Base-by-base conservation (phyloP, 1,140 invertebrate genomes). In the Phenacoccus solenopsis region DNA sequence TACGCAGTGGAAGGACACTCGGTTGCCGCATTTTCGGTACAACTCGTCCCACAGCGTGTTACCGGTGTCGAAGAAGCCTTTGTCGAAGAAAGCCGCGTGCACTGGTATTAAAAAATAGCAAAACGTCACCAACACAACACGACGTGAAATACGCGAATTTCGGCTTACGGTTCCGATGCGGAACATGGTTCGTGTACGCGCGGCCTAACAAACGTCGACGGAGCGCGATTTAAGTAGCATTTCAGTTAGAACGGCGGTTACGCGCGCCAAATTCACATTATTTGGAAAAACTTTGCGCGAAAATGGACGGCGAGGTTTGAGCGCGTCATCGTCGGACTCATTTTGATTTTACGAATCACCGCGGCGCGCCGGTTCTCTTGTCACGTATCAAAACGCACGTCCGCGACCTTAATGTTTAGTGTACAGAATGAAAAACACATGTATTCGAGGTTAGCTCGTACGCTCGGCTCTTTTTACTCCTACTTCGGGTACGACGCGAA, bases 31-130 rank as follows among this genome's bases (percentile, higher is more conserved):
- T 73, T 90, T 85, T 67, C 83, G 84, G 35, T 90, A 80, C 24
- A 90, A 80, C 20, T 84, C 84, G 70, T 84, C 84, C 88, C 88
- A 90, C 25, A 90, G 79, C 68, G 82, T 80, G 72, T 89, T 89
- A 59, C 83, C 86, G 35, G 25, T 49, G 30, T 10, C 20, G 16
- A 38, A 69, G 25, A 64, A 64, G 21, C 59, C 20, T 64, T 27
- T 64, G 9, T 64, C 22, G 25, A 64, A 64, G 25, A 64, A 64
- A 22, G 12, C 38, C 38, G 10, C 59, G 22, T 25, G 59, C 12
- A 27, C 38, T 49, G 38, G 16, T n/a, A 49, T n/a, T n/a, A 49
- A 59, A 9, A 16, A 64, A 1, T 20, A 22, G 22, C 9, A 24
- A 16, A 64, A 64, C 59, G 59, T 64, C 16, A 64, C 21, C 1